These are phyloP conservation scores for Lithobates pipiens DNA, from an alignment of 2,797 vertebrate genomes.

Conservation along the genomic window DNA sequence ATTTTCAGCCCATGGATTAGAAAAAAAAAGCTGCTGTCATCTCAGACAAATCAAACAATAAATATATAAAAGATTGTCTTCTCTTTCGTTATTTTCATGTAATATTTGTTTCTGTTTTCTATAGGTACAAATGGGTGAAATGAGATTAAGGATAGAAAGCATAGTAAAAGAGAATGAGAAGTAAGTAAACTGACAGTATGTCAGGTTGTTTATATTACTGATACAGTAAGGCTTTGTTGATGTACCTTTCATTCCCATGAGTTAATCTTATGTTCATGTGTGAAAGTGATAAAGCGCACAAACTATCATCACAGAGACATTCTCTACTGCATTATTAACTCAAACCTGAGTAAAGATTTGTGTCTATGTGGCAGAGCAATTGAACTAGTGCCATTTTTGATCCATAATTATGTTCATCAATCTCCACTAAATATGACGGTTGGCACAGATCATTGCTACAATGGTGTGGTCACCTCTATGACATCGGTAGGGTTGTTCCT, in stretches of 20 bases:
- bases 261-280: background rate
- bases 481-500: background rate
- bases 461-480: background rate
- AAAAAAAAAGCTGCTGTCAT: background rate
- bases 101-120: slow-evolving; percentile 60
- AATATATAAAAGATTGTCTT: background rate
- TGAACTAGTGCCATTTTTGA: slow-evolving; percentile 9
- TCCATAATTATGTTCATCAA: slow-evolving; percentile 12
- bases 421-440: background rate
- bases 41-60: background rate
- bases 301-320: background rate
- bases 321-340: background rate
- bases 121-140: slow-evolving; percentile 83
- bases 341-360: slow-evolving; percentile 4
- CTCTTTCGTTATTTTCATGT: background rate
- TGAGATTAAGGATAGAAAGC: slow-evolving; percentile 85
- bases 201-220: background rate
- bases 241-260: background rate
- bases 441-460: background rate
- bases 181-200: slow-evolving; percentile 71
- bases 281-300: background rate
- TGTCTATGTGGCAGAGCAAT: background rate
- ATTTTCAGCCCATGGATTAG: background rate
- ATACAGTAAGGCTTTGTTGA: background rate
- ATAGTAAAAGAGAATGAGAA: slow-evolving; percentile 92